These are phyloP conservation scores for Cynopterus brachyotis DNA, from an alignment of 2,113 vertebrate genomes.

Conservation along the genomic window DNA sequence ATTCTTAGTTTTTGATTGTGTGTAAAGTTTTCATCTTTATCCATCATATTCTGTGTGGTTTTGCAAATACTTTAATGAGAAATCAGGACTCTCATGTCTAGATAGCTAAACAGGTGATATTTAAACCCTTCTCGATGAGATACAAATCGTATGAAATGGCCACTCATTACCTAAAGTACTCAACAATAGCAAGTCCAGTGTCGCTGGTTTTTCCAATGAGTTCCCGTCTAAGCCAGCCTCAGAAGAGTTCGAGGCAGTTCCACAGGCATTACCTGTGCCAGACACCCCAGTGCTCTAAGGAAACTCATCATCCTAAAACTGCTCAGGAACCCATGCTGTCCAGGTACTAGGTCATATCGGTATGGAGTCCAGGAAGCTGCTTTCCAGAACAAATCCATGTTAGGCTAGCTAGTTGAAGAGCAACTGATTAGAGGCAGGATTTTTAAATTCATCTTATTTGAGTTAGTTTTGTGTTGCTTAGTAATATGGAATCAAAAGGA, in stretches of 20 bases:
- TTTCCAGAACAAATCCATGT: neutral
- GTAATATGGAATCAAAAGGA: neutral
- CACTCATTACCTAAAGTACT: neutral
- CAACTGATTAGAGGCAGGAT: neutral
- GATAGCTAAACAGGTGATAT: neutral
- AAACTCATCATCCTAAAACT: neutral
- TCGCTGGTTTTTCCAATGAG: neutral
- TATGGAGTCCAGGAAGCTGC: neutral
- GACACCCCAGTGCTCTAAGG: accelerated
- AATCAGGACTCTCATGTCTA: neutral
- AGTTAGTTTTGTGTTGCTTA: constrained; percentile 1
- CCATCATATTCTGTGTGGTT: neutral
- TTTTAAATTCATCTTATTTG: constrained; percentile 31
- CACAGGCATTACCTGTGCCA: neutral
- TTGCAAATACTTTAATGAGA: neutral
- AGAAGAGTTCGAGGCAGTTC: neutral
- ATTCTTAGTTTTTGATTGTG: neutral
- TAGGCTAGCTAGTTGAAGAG: neutral
- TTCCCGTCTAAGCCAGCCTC: neutral
- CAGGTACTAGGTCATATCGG: neutral
- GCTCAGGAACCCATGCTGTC: neutral
- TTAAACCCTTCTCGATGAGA: neutral
- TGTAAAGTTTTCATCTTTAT: constrained; percentile 16
- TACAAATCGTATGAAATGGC: neutral
- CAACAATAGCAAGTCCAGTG: neutral